Evolutionary conservation across 2,888 invertebrate species (phyloP), one percentile per base, ranked within the genome.

Genomic region (Oscheius sp.): DNA sequence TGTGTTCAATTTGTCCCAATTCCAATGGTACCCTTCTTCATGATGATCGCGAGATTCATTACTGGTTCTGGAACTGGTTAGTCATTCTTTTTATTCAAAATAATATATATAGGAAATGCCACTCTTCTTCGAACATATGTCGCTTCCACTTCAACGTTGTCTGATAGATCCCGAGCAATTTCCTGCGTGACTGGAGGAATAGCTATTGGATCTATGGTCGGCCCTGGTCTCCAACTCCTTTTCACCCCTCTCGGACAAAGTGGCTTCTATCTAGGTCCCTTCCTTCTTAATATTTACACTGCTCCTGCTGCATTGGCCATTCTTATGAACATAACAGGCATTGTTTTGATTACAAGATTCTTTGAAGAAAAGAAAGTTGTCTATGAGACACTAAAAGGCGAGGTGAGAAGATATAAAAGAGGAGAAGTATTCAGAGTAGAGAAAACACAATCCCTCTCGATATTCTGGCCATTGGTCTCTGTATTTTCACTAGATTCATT

Each of bases 181-280:
- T 72, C 80, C 1, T 71, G 67, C 47, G 75, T 77, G 9, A 75
- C 73, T 9, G 77, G 80, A 12, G 80, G 80, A n/a, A 72, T 80
- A 9, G 74, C 80, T n/a, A 36, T 80, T 2, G 80, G 80, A 20
- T 70, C 69, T 20, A 73, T 75, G 77, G 44, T 75, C 20, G 80
- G 79, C 1, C 80, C 80, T 17, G 75, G 71, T 70, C 45, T 80
- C 14, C 78, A 80, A 71, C 62, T 77, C 0, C 32, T 77, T 0
- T 80, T 80, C 68, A 63, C 75, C 8, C 80, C 78, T 8, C 66
- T 80, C 6, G 79, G 79, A 14, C 57, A 57, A 20, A 65, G 71
- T 9, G 73, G 74, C 47, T 44, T 70, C 38, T 63, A 33, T 26
- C 14, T 71, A 33, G 59, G 67, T 0, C 69, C 70, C 1, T 30